These are phyloP conservation scores for Matsumyia berberina DNA, from an alignment of 2,888 invertebrate species.

Conservation along the genomic window DNA sequence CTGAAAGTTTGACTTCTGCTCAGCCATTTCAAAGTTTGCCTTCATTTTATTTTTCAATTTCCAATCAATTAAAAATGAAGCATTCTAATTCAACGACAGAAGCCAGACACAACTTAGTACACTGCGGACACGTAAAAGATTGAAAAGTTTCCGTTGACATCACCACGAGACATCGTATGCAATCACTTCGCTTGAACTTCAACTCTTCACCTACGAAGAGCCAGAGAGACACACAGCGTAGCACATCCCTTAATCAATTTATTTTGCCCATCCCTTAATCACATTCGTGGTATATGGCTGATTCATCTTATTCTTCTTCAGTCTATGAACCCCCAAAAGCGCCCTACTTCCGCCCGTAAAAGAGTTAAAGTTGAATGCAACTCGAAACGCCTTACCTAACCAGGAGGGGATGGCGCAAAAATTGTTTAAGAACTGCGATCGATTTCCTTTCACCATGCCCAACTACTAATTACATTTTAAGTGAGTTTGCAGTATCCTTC, in stretches of 20 bases:
- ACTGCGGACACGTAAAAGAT: constrained; percentile 75
- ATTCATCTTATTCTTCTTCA: constrained; percentile 59
- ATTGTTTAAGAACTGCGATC: constrained; percentile 63
- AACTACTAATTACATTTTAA: constrained; percentile 75
- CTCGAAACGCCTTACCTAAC: not conserved
- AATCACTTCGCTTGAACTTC: constrained; percentile 50
- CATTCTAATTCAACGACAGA: constrained; percentile 15
- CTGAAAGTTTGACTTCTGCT: no score
- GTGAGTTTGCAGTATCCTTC: constrained; percentile 65
- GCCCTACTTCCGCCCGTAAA: not conserved
- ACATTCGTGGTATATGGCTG: constrained; percentile 55
- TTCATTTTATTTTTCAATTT: constrained; percentile 27
- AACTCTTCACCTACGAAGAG: not conserved
- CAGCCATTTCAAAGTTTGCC: not conserved
- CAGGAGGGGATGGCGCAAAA: constrained; percentile 13
- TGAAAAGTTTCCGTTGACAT: constrained; percentile 56
- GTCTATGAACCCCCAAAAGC: not conserved
- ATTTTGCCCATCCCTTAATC: constrained; percentile 59
- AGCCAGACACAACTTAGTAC: constrained; percentile 51
- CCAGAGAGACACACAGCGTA: constrained; percentile 10
- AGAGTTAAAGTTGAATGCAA: not conserved
- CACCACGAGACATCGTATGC: constrained; percentile 47
- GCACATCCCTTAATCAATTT: constrained; percentile 60
- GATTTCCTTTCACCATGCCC: constrained; percentile 69
- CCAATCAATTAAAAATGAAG: constrained; percentile 61